A percentile compares a stretch with the other conserved stretches of the same genome.
Conservation (phyloP, 2,113 vertebrate species). For the Plecturocebus donacophilus region DNA sequence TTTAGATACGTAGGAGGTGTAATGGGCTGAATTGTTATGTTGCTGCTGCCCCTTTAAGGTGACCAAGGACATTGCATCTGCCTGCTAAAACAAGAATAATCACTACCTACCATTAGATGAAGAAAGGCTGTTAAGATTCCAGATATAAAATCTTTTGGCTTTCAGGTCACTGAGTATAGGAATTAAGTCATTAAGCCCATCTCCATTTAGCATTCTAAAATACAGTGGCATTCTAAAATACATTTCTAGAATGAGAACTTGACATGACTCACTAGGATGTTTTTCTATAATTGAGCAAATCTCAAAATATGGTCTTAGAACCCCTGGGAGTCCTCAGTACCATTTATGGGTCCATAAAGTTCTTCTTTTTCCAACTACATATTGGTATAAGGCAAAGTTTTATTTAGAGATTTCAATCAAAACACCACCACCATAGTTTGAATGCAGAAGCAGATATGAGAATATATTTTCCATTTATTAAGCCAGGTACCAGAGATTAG, state of each 20-base stretch:
- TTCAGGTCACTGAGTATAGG: slow-evolving; percentile 6
- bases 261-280: background rate
- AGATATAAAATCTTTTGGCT: background rate
- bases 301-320: slow-evolving; percentile 20
- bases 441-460: background rate
- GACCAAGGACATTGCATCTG: background rate
- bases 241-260: background rate
- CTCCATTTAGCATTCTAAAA: slow-evolving; percentile 36
- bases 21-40: background rate
- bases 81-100: background rate
- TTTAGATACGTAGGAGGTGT: background rate
- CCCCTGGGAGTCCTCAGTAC: background rate
- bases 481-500: background rate
- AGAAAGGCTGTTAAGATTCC: background rate
- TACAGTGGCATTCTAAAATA: background rate
- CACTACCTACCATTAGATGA: background rate
- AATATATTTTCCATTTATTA: background rate
- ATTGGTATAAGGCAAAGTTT: background rate
- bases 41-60: background rate
- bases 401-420: slow-evolving; percentile 5
- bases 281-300: background rate
- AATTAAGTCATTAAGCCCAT: slow-evolving; percentile 8
- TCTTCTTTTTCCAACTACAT: background rate
- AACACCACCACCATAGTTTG: background rate
- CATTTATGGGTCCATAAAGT: background rate